These are phyloP conservation scores for Dendrocincla tyrannina DNA, from an alignment of 2,797 vertebrate genomes.

Conservation along the genomic window DNA sequence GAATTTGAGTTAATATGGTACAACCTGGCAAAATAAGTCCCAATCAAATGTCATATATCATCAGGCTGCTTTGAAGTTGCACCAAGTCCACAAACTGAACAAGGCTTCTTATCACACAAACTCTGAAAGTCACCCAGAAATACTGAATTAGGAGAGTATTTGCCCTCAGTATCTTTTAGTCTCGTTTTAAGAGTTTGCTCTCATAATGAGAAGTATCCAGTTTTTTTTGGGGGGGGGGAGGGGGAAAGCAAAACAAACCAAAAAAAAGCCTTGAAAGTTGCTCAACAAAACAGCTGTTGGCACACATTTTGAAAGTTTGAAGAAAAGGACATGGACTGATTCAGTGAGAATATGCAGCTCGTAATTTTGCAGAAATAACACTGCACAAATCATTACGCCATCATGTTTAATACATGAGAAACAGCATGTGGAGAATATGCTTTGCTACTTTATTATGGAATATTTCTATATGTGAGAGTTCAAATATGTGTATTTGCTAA, in stretches of 20 bases:
- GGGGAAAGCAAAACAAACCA: too few species aligned
- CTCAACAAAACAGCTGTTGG: background rate
- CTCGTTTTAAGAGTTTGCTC: background rate
- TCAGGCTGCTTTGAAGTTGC: background rate
- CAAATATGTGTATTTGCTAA: constrained; percentile 8
- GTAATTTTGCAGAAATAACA: constrained; percentile 37
- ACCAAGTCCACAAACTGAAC: background rate
- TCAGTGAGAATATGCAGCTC: constrained; percentile 18
- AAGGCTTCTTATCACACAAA: background rate
- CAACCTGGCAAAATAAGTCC: background rate
- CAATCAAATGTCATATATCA: background rate
- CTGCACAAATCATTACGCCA: background rate
- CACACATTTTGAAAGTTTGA: background rate
- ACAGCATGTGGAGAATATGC: background rate
- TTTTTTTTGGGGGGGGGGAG: background rate
- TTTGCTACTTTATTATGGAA: constrained; percentile 9
- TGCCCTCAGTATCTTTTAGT: background rate
- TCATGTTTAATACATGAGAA: constrained; percentile 13
- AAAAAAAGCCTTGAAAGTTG: background rate
- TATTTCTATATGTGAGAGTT: constrained; percentile 3
- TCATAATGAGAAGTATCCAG: background rate
- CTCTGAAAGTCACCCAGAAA: background rate
- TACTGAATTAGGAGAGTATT: background rate
- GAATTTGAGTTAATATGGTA: background rate
- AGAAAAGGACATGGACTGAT: background rate